Evolutionary conservation across 1,140 invertebrate genomes (phyloP).

Genomic region (Zaprionus inermis): DNA sequence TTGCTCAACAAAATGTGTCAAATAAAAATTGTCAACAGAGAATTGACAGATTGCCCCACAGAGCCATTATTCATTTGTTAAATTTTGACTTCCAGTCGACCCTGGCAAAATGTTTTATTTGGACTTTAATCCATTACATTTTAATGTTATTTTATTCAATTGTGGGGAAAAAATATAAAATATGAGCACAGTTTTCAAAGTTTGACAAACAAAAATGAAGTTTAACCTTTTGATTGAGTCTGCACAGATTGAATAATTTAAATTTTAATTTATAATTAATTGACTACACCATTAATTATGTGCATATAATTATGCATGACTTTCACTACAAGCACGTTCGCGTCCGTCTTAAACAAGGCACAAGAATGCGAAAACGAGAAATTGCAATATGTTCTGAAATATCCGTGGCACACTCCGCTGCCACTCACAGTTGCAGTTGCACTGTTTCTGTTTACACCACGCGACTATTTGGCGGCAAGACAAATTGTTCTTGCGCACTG

Average conservation of each 20-base stretch:
- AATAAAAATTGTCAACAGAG: slow-evolving; percentile 69
- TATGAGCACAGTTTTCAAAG: background rate
- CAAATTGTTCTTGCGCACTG: slow-evolving; percentile 58
- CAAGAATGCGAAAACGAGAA: slow-evolving; percentile 28
- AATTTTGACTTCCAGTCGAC: slow-evolving; percentile 14
- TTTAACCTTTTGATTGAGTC: slow-evolving; percentile 54
- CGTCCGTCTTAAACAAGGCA: slow-evolving; percentile 24
- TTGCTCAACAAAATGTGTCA: slow-evolving; percentile 72
- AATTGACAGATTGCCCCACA: slow-evolving; percentile 45
- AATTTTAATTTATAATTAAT: slow-evolving; percentile 48
- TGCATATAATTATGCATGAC: no score
- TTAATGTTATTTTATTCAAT: slow-evolving; percentile 27
- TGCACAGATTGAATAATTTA: slow-evolving; percentile 3
- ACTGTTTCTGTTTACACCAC: slow-evolving; percentile 64
- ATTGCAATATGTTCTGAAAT: slow-evolving; percentile 20
- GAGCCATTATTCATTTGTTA: slow-evolving; percentile 56
- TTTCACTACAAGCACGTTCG: slow-evolving; percentile 14
- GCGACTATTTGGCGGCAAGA: slow-evolving; percentile 64
- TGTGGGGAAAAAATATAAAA: background rate
- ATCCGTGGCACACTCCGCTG: slow-evolving; percentile 29
- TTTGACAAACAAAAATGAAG: background rate
- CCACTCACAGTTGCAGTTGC: slow-evolving; percentile 70
- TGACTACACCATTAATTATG: slow-evolving; percentile 40
- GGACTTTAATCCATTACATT: background rate
- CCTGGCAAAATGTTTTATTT: background rate